phyloP scores from a whole-genome alignment of 2,888 invertebrate species.

The Augochlorella aurata region DNA sequence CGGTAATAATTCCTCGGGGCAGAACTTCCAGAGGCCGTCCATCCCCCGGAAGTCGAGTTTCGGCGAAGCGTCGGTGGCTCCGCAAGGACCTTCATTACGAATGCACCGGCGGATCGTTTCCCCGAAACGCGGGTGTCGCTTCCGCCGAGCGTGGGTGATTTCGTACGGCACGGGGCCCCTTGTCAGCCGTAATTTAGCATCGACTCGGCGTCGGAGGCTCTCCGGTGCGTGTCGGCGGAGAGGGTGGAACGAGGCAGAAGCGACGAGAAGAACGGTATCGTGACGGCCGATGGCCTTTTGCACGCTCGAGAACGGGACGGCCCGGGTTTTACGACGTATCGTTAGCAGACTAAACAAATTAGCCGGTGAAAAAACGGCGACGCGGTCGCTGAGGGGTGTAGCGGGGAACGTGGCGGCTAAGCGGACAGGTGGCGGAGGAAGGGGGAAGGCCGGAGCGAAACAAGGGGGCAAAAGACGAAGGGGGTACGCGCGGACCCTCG shows the following conservation, averaged over 20 bases:
- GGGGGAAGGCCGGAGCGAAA: slow-evolving; percentile 7
- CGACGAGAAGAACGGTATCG: slow-evolving; percentile 17
- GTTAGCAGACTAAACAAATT: slow-evolving; percentile 77
- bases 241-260: slow-evolving; percentile 27
- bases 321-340: slow-evolving; percentile 73
- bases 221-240: slow-evolving; percentile 10
- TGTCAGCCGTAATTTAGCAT: slow-evolving; percentile 52
- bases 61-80: slow-evolving; percentile 25
- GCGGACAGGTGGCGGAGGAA: background rate
- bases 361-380: slow-evolving; percentile 70
- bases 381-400: slow-evolving; percentile 14
- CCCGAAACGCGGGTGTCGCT: slow-evolving; percentile 35
- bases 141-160: slow-evolving; percentile 32
- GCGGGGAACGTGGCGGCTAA: slow-evolving; percentile 21
- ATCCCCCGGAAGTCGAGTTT: slow-evolving; percentile 39
- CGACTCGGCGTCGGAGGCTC: slow-evolving; percentile 29
- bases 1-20: too few species aligned
- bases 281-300: slow-evolving; percentile 11
- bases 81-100: slow-evolving; percentile 25
- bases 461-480: slow-evolving; percentile 21
- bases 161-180: slow-evolving; percentile 28
- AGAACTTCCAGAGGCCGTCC: background rate
- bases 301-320: background rate
- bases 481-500: slow-evolving; percentile 25
- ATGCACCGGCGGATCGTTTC: slow-evolving; percentile 53